phyloP scores from a whole-genome alignment of 2,113 vertebrate genomes.

The Promerops cafer region DNA sequence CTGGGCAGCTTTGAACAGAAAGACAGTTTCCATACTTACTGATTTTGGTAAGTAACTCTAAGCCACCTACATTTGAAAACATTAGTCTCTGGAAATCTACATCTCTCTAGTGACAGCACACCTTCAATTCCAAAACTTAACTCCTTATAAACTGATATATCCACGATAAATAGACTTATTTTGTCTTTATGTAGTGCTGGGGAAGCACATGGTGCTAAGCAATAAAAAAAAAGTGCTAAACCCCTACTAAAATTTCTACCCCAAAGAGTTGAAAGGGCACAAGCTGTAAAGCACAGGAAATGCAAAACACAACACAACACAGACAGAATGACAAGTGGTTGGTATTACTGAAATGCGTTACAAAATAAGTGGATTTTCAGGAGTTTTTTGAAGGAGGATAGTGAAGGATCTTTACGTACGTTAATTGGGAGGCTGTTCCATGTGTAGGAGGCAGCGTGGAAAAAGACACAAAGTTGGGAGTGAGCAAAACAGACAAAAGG shows the following conservation, averaged over 20 bases:
- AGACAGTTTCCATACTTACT: neutral
- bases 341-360: slow-evolving; percentile 47
- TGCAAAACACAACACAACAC: slow-evolving; percentile 54
- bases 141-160: neutral
- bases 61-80: neutral
- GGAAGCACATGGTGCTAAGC: neutral
- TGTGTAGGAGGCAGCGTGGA: slow-evolving; percentile 70
- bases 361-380: slow-evolving; percentile 53
- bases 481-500: slow-evolving; percentile 68
- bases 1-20: neutral
- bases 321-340: slow-evolving; percentile 48
- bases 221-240: neutral
- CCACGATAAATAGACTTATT: neutral
- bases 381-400: slow-evolving; percentile 55
- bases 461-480: slow-evolving; percentile 71
- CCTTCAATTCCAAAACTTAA: neutral
- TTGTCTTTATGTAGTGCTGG: neutral
- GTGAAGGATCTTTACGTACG: slow-evolving; percentile 67
- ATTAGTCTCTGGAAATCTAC: neutral
- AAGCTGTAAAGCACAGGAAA: slow-evolving; percentile 42
- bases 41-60: neutral
- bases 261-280: slow-evolving; percentile 10
- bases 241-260: neutral
- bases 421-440: slow-evolving; percentile 69
- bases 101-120: neutral